phyloP scores from a whole-genome alignment of 2,797 vertebrate species.

The Pseudomugil gertrudae region DNA sequence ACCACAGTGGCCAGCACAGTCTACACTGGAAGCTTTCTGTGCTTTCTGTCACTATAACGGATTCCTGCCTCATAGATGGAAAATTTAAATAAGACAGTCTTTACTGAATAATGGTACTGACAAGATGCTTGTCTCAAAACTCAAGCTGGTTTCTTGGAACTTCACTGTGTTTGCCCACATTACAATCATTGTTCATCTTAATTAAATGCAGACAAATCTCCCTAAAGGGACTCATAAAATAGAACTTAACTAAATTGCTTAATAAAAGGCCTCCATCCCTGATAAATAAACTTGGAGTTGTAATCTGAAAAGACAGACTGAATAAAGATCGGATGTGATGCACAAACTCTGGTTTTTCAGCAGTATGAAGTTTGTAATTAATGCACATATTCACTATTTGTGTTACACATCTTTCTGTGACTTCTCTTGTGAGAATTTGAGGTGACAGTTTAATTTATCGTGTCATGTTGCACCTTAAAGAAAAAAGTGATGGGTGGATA shows the following conservation, averaged over 20 bases:
- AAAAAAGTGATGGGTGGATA: not conserved
- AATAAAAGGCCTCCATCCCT: conserved; percentile 17
- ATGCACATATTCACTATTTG: not conserved
- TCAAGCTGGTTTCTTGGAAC: not conserved
- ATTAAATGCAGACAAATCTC: conserved; percentile 9
- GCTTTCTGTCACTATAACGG: not conserved
- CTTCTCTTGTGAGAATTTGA: not conserved
- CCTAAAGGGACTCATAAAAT: conserved; percentile 6
- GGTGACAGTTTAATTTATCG: not conserved
- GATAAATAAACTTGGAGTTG: conserved; percentile 4
- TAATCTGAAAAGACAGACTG: not conserved
- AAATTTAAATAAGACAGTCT: conserved; percentile 3
- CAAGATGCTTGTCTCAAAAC: not conserved
- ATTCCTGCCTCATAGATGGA: conserved; percentile 5
- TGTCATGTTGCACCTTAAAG: not conserved
- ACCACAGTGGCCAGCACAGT: not conserved
- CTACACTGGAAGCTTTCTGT: not conserved
- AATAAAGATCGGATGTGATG: not conserved
- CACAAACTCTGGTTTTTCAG: not conserved
- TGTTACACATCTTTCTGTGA: not conserved
- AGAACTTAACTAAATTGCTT: conserved; percentile 3
- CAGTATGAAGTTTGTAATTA: not conserved
- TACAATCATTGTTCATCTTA: not conserved
- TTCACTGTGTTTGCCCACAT: not conserved
- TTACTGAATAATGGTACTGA: conserved; percentile 6